A percentile compares a stretch with the other conserved stretches of the same genome.
phyloP scores from a whole-genome alignment of 1,140 invertebrate species.

The Nomia melanderi region DNA sequence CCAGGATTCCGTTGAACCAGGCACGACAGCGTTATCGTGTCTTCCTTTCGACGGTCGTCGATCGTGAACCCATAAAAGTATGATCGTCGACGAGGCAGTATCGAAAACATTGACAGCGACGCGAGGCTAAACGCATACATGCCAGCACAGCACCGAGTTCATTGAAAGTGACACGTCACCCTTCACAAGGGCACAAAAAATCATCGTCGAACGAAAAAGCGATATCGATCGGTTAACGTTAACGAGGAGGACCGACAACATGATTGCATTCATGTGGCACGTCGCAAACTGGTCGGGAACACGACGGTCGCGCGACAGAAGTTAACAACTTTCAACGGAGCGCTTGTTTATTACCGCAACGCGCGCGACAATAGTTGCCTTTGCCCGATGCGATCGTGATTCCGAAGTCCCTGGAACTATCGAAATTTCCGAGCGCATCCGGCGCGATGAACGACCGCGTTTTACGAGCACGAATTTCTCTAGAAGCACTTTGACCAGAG shows the following conservation, averaged over 20 bases:
- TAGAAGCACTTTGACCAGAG: not conserved
- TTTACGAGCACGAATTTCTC: slow-evolving; percentile 40
- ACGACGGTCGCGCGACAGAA: slow-evolving; percentile 17
- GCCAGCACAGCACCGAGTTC: no score
- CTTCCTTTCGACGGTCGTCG: not conserved
- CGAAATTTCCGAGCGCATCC: slow-evolving; percentile 43
- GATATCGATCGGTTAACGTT: not conserved
- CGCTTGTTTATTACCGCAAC: slow-evolving; percentile 40
- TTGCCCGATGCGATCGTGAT: slow-evolving; percentile 12
- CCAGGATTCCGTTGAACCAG: not conserved
- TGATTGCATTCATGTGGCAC: not conserved
- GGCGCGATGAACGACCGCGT: slow-evolving; percentile 4
- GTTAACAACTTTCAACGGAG: slow-evolving; percentile 52
- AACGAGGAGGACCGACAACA: not conserved
- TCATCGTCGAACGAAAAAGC: not conserved
- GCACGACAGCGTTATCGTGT: not conserved
- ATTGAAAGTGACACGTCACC: not conserved
- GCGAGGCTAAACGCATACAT: not conserved
- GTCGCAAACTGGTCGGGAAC: not conserved
- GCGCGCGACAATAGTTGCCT: slow-evolving; percentile 26
- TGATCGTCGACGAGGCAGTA: not conserved
- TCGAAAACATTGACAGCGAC: not conserved
- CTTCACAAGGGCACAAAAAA: not conserved
- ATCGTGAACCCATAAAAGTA: no score
- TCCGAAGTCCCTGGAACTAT: slow-evolving; percentile 19